Base-by-base conservation (phyloP, 2,113 vertebrate species). In the Athene noctua region DNA sequence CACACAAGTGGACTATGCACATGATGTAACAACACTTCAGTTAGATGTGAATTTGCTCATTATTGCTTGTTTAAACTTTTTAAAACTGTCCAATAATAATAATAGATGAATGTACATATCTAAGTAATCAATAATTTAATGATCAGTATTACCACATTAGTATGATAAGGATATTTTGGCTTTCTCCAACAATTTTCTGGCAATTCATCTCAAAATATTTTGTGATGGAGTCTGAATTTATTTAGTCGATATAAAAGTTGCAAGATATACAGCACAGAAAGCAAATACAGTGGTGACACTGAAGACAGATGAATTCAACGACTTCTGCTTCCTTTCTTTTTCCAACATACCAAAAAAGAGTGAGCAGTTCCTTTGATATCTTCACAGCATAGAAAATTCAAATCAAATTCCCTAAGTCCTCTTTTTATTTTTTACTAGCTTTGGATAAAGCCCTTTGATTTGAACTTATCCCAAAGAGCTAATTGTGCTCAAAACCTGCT, bases 1-100 rank as follows among this genome's bases (percentile, higher is more conserved):
- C 14, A 32, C 46, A 15, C 0, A 10, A 73, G 2, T 22, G 8
- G 12, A 71, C 36, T 17, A 10, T 23, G 13, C 23, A 46, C 1
- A 26, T 19, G 20, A 40, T 59, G 16, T 2, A 81, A 82, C 42
- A 75, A n/a, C 51, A 21, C 4, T 30, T 34, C 9, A 8, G 2
- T 46, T 72, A 73, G 13, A 44, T 52, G 18, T 9, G 0, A 85
- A 55, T 77, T 83, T 79, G 2, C 10, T 73, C 47, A 22, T 40
- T 36, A n/a, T 36, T 26, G 0, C 44, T 78, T 71, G 3, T 20
- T 63, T 58, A 32, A 38, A 0, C 21, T 23, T 23, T 11, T 32
- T 83, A 58, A 67, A n/a, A 1, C 2, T 0, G 7, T 77, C 18
- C 14, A 63, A 52, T 34, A 55, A 32, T 21, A 49, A 6, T 6